Conservation (phyloP, 1,140 invertebrate genomes). For the Bombus affinis region DNA sequence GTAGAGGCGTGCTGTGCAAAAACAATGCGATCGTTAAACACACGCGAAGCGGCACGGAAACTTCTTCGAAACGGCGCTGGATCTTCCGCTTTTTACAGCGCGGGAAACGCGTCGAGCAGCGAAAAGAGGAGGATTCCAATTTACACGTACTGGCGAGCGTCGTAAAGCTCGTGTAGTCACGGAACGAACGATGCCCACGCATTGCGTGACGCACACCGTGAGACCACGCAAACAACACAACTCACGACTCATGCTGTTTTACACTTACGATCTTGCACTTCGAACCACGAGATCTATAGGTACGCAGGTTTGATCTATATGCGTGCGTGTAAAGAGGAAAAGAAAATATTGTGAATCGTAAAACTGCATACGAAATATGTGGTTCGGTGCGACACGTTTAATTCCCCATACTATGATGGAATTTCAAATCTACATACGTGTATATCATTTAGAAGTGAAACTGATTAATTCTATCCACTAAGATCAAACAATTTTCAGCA, state of each 20-base stretch:
- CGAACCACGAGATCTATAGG: slow-evolving; percentile 5
- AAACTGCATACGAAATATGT: too few relatives aligned
- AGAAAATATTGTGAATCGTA: background rate
- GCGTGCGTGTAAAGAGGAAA: background rate
- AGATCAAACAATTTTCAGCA: too few relatives aligned
- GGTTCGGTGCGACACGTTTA: too few relatives aligned
- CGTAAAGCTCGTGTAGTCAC: slow-evolving; percentile 43
- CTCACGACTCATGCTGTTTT: background rate
- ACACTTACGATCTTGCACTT: background rate
- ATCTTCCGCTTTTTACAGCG: slow-evolving; percentile 30
- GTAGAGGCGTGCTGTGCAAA: background rate
- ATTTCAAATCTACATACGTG: too few relatives aligned
- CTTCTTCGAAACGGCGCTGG: slow-evolving; percentile 29
- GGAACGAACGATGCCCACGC: slow-evolving; percentile 39
- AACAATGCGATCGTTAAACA: slow-evolving; percentile 36
- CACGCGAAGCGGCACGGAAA: slow-evolving; percentile 28
- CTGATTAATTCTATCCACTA: too few relatives aligned
- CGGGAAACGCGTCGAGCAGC: background rate
- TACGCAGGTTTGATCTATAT: slow-evolving; percentile 7
- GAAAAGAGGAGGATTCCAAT: slow-evolving; percentile 31
- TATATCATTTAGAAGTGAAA: too few relatives aligned
- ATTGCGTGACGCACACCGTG: slow-evolving; percentile 47
- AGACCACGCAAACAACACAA: background rate
- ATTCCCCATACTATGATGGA: too few relatives aligned
- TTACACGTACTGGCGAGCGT: slow-evolving; percentile 47